These are phyloP conservation scores for Onychorhynchus coronatus DNA, from an alignment of 2,113 vertebrate genomes.

Conservation along the genomic window DNA sequence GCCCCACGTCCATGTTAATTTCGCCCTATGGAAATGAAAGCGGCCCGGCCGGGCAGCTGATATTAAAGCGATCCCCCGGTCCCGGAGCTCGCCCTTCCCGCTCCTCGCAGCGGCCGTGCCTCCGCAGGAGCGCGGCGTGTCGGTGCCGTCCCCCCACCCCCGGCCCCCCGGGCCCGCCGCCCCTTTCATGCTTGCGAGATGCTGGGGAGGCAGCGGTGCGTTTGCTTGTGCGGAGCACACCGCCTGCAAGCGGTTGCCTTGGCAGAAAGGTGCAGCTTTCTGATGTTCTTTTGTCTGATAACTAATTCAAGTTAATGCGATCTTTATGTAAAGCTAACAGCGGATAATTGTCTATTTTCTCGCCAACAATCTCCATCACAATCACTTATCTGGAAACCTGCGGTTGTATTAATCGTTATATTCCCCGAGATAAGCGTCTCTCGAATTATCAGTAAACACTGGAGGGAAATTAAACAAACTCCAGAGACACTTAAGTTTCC, in stretches of 20 bases:
- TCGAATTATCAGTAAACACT: slow-evolving; percentile 68
- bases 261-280: slow-evolving; percentile 76
- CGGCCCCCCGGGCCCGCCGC: not conserved
- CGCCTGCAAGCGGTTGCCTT: slow-evolving; percentile 58
- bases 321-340: slow-evolving; percentile 88
- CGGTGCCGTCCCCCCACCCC: not conserved
- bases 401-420: slow-evolving; percentile 83
- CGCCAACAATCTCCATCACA: slow-evolving; percentile 84
- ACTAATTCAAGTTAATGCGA: slow-evolving; percentile 88
- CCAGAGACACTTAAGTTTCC: slow-evolving; percentile 30
- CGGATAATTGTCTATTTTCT: slow-evolving; percentile 89
- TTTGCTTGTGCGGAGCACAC: slow-evolving; percentile 20
- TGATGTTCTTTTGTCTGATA: slow-evolving; percentile 82
- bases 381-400: slow-evolving; percentile 85
- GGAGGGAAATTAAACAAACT: slow-evolving; percentile 58
- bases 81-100: not conserved
- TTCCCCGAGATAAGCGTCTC: slow-evolving; percentile 73
- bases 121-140: not conserved
- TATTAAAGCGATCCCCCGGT: slow-evolving; percentile 24
- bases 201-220: slow-evolving; percentile 13
- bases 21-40: slow-evolving; percentile 29
- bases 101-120: not conserved
- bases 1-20: not conserved
- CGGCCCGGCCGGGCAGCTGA: not conserved
- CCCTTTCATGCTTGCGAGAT: not conserved